Base-by-base conservation (phyloP, 1,140 invertebrate genomes). In the Aplysia californica region DNA sequence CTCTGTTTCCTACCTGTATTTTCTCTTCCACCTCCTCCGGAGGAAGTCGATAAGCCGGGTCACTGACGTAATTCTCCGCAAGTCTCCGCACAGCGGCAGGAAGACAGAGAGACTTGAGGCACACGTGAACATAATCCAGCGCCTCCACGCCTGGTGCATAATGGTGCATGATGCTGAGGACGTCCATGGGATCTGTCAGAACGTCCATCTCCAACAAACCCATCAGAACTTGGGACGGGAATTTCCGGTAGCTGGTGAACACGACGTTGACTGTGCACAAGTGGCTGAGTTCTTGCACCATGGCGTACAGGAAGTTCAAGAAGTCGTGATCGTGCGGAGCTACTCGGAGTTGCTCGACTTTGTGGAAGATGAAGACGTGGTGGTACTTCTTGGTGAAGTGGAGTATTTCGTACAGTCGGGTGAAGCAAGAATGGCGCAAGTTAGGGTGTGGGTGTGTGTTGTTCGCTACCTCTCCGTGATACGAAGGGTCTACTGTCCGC, bases 361-460 rank as follows among this genome's bases (percentile, higher is more conserved):
- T 70, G 31, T 70, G 68, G 20, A 70, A 70, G 1, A 70, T 33
- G 5, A 70, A 20, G 36, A 70, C 50, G 26, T 70, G 44, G 10
- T 50, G 41, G 2, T 3, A 4, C n/a, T 36, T n/a, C 2, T 50
- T 4, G n/a, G n/a, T n/a, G n/a, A n/a, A n/a, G n/a, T n/a, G n/a
- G n/a, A n/a, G n/a, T n/a, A n/a, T n/a, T n/a, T n/a, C n/a, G n/a
- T n/a, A n/a, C n/a, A n/a, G n/a, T n/a, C n/a, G n/a, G n/a, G n/a
- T n/a, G n/a, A n/a, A n/a, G n/a, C n/a, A n/a, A n/a, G n/a, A n/a
- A n/a, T n/a, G n/a, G n/a, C n/a, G n/a, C n/a, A n/a, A n/a, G n/a
- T n/a, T n/a, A n/a, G n/a, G n/a, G n/a, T n/a, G n/a, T n/a, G n/a
- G n/a, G n/a, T n/a, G n/a, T n/a, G n/a, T n/a, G n/a, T n/a, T n/a